Percentiles rank a stretch among this genome's conserved stretches.
These are phyloP conservation scores for Medauroidea extradentata DNA, from an alignment of 1,140 invertebrate genomes.

Conservation along the genomic window DNA sequence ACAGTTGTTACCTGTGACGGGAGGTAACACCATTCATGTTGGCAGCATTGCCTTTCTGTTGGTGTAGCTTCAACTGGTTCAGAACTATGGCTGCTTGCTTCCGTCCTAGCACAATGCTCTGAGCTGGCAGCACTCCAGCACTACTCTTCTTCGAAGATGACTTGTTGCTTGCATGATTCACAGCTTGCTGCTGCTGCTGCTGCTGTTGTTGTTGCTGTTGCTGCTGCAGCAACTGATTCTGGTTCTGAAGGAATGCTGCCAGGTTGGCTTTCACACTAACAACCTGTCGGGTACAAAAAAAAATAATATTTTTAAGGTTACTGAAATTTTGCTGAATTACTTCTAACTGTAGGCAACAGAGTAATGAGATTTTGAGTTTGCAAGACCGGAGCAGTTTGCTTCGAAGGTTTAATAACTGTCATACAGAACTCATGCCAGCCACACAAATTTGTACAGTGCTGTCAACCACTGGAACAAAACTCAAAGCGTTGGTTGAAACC, in stretches of 20 bases:
- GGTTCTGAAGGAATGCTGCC: slow-evolving; percentile 45
- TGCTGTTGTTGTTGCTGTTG: slow-evolving; percentile 44
- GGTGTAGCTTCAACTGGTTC: slow-evolving; percentile 36
- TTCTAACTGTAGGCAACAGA: too few species aligned
- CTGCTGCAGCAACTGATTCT: slow-evolving; percentile 41
- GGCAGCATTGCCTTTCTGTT: slow-evolving; percentile 1
- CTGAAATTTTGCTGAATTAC: too few species aligned
- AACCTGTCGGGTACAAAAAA: too few species aligned
- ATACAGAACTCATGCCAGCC: too few species aligned
- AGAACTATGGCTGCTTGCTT: slow-evolving; percentile 36
- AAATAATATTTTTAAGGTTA: too few species aligned
- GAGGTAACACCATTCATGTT: neutral
- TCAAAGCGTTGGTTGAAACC: too few species aligned
- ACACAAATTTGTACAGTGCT: too few species aligned
- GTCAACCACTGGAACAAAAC: too few species aligned
- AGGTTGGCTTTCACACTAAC: slow-evolving; percentile 50
- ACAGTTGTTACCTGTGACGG: neutral
- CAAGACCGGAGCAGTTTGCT: too few species aligned
- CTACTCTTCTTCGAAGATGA: slow-evolving; percentile 23
- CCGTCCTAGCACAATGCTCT: slow-evolving; percentile 25
- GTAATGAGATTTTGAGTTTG: too few species aligned
- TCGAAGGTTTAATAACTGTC: too few species aligned
- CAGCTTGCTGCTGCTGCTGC: slow-evolving; percentile 44
- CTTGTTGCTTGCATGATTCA: slow-evolving; percentile 46
- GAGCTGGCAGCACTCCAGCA: slow-evolving; percentile 22